A percentile compares a stretch with the other conserved stretches of the same genome.
Conservation (phyloP, 2,797 vertebrate species). For the Thalassophryne amazonica region DNA sequence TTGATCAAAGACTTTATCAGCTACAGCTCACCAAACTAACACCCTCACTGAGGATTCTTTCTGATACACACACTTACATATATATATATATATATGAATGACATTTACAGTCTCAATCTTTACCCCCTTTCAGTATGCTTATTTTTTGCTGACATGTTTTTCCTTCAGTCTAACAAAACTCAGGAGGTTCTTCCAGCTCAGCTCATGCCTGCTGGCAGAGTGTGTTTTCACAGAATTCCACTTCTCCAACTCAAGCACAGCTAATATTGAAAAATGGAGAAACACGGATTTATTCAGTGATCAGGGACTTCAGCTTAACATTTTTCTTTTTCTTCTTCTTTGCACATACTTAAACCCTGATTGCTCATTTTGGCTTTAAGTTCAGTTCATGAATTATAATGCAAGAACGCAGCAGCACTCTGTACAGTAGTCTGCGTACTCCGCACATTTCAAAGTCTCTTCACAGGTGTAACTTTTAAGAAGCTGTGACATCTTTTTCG, state of each 20-base stretch:
- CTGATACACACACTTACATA: no score
- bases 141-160: constrained; percentile 35
- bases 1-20: constrained; percentile 65
- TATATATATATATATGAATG: constrained; percentile 26
- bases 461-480: background rate
- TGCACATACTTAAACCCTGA: background rate
- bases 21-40: constrained; percentile 24
- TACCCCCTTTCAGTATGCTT: background rate
- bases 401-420: background rate
- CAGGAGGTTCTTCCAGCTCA: constrained; percentile 16
- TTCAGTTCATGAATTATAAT: constrained; percentile 3
- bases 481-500: background rate
- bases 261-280: constrained; percentile 28
- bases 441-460: background rate
- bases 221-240: constrained; percentile 23
- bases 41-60: constrained; percentile 24
- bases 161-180: constrained; percentile 15
- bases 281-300: constrained; percentile 25
- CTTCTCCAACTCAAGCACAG: constrained; percentile 21
- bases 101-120: constrained; percentile 38
- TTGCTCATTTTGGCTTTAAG: constrained; percentile 19
- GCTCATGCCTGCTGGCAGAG: constrained; percentile 29
- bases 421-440: background rate
- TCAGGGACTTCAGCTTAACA: constrained; percentile 12
- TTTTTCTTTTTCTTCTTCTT: background rate